A percentile compares a stretch with the other conserved stretches of the same genome.
Evolutionary conservation across 2,113 vertebrate genomes (phyloP).

Genomic region (Oplegnathus fasciatus): DNA sequence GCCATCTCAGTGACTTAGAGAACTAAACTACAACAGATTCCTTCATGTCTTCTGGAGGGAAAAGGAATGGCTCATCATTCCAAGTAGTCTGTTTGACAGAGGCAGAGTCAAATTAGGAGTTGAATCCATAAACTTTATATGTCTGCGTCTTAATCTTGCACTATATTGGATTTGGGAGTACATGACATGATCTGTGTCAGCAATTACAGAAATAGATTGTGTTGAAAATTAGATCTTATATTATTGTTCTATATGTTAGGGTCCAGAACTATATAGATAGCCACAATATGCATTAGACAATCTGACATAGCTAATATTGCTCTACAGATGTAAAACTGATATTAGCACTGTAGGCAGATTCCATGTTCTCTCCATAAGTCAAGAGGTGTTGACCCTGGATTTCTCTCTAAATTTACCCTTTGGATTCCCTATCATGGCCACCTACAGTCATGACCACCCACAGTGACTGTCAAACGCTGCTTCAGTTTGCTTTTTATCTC

Average conservation of each 20-base stretch:
- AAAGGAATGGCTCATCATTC: not conserved
- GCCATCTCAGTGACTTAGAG: conserved; percentile 4
- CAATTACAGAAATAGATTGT: not conserved
- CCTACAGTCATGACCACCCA: conserved; percentile 63
- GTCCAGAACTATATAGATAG: not conserved
- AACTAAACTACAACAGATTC: conserved; percentile 4
- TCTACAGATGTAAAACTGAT: not conserved
- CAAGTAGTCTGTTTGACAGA: not conserved
- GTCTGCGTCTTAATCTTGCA: not conserved
- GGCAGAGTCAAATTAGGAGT: not conserved
- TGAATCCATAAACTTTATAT: not conserved
- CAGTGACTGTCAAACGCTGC: conserved; percentile 18
- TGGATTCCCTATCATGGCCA: conserved; percentile 48
- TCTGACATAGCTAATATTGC: not conserved
- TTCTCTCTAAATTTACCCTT: conserved; percentile 63
- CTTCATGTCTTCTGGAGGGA: not conserved
- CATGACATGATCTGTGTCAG: not conserved
- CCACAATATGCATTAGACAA: not conserved
- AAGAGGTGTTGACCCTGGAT: conserved; percentile 44
- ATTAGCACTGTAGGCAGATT: not conserved
- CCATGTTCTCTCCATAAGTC: conserved; percentile 13
- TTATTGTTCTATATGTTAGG: not conserved
- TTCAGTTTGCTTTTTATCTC: conserved; percentile 15
- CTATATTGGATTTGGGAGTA: not conserved
- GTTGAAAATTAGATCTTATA: not conserved